phyloP scores from a whole-genome alignment of 1,140 invertebrate species.

The Antheraea mylitta region DNA sequence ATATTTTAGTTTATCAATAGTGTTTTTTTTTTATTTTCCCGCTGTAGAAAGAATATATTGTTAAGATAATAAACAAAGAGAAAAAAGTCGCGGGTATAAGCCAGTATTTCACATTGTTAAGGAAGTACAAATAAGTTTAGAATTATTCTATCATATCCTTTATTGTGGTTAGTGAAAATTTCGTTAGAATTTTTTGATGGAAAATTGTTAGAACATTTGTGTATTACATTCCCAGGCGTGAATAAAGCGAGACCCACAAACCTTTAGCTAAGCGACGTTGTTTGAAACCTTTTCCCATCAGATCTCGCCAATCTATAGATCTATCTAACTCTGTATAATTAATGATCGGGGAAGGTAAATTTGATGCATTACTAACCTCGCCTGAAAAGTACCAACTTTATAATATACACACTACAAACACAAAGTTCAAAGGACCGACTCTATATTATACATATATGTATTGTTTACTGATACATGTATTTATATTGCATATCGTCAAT shows the following conservation, averaged over 20 bases:
- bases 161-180: background rate
- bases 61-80: too few species aligned
- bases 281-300: conserved; percentile 53
- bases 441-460: too few species aligned
- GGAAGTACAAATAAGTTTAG: too few species aligned
- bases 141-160: too few species aligned
- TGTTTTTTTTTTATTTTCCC: too few species aligned
- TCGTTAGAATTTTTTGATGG: conserved; percentile 9
- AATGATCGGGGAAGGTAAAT: conserved; percentile 60
- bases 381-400: conserved; percentile 55
- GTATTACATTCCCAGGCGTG: background rate
- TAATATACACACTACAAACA: background rate
- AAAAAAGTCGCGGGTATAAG: too few species aligned
- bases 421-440: too few species aligned
- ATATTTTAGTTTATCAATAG: too few species aligned
- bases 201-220: background rate
- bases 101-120: background rate
- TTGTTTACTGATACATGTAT: too few species aligned
- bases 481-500: too few species aligned
- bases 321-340: conserved; percentile 74
- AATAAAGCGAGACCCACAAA: conserved; percentile 64
- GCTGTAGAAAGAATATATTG: too few species aligned
- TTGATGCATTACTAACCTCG: conserved; percentile 43
- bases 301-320: conserved; percentile 71
- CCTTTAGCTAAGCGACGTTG: conserved; percentile 63